Conservation (phyloP, 1,140 invertebrate species). For the Papilio polyxenes region DNA sequence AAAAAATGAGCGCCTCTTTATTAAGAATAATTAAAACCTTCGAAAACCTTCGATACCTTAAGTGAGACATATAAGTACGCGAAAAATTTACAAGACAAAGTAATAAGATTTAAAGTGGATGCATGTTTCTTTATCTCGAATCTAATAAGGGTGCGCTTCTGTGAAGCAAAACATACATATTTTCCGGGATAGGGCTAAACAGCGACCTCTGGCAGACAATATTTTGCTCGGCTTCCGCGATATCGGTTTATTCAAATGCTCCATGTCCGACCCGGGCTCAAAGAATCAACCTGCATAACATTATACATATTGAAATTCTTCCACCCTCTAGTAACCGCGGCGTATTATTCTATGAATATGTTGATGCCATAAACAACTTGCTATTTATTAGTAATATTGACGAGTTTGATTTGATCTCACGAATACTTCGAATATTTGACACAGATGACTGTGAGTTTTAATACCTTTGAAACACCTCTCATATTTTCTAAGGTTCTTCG, state of each 20-base stretch:
- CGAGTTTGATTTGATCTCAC: not conserved
- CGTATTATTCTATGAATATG: conserved; percentile 77
- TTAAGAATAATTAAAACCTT: too few relatives aligned
- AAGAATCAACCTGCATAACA: conserved; percentile 79
- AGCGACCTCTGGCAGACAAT: conserved; percentile 73
- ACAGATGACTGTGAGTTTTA: not conserved
- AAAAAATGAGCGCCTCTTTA: too few relatives aligned
- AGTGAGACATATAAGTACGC: not conserved
- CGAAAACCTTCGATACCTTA: not conserved
- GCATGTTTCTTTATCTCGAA: conserved; percentile 50
- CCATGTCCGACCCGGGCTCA: conserved; percentile 72
- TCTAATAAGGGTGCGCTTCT: conserved; percentile 63
- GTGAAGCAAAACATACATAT: conserved; percentile 69
- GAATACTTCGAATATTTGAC: not conserved
- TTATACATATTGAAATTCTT: conserved; percentile 80
- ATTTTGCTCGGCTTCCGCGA: conserved; percentile 73
- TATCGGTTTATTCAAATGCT: conserved; percentile 80
- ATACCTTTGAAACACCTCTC: too few relatives aligned
- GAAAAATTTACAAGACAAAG: conserved; percentile 3
- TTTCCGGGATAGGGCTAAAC: conserved; percentile 62
- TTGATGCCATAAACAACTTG: conserved; percentile 49
- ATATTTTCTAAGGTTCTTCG: too few relatives aligned
- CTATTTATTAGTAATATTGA: conserved; percentile 34
- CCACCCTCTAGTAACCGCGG: conserved; percentile 62
- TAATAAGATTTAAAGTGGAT: conserved; percentile 14